Conservation (phyloP, 2,797 vertebrate genomes). For the Lutjanus argentimaculatus region DNA sequence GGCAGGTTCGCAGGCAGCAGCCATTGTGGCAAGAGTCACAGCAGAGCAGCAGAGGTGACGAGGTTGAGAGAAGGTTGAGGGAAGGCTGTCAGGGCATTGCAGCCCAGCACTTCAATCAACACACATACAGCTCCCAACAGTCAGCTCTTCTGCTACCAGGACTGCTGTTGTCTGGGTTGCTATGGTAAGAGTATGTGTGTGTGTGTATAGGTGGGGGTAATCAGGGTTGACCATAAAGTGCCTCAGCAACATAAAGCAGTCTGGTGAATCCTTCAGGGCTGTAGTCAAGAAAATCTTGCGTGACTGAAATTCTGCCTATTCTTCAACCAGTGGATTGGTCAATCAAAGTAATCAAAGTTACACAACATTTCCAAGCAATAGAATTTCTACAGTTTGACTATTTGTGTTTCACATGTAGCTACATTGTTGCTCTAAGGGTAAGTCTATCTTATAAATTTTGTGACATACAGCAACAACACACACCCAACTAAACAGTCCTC, state of each 20-base stretch:
- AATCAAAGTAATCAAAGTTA: too few species aligned
- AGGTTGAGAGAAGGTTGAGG: conserved; percentile 83
- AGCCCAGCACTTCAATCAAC: conserved; percentile 73
- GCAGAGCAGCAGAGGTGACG: conserved; percentile 79
- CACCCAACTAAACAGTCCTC: too few species aligned
- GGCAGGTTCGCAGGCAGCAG: conserved; percentile 79
- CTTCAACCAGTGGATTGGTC: too few species aligned
- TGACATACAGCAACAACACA: too few species aligned
- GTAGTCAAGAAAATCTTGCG: too few species aligned
- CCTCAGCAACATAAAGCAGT: conserved; percentile 51
- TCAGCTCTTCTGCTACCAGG: conserved; percentile 53
- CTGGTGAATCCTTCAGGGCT: conserved; percentile 26
- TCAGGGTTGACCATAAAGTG: conserved; percentile 56
- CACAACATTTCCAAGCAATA: too few species aligned
- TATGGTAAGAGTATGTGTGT: conserved; percentile 49
- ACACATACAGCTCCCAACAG: conserved; percentile 55
- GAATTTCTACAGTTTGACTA: too few species aligned
- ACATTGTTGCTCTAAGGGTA: too few species aligned
- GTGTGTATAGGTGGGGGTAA: conserved; percentile 35
- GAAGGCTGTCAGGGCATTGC: conserved; percentile 79
- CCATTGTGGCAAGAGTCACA: conserved; percentile 81
- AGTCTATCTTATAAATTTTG: too few species aligned
- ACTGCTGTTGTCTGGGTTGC: conserved; percentile 73
- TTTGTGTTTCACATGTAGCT: too few species aligned
- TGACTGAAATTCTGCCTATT: too few species aligned